Evolutionary conservation across 2,888 invertebrate genomes (phyloP).

Genomic region (Ennomos erosarius): DNA sequence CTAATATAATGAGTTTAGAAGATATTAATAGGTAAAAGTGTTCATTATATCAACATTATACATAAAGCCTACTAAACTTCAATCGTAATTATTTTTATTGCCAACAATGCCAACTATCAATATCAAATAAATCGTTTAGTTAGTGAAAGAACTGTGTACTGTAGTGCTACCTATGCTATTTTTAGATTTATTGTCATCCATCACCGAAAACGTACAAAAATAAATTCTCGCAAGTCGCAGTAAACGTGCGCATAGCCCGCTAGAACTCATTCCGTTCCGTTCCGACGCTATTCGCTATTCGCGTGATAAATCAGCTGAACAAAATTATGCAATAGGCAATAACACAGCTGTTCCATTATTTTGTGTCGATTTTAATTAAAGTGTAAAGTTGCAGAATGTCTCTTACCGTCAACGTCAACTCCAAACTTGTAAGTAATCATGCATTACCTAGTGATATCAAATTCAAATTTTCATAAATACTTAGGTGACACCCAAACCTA

Average conservation of each 20-base stretch:
- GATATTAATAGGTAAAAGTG: too few relatives aligned
- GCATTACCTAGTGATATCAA: too few relatives aligned
- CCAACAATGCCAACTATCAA: not conserved
- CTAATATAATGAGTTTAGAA: too few relatives aligned
- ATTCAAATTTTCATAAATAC: slow-evolving; percentile 12
- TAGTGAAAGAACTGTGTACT: not conserved
- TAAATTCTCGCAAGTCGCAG: slow-evolving; percentile 2
- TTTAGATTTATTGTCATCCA: slow-evolving; percentile 49
- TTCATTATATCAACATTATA: too few relatives aligned
- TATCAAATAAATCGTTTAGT: too few relatives aligned
- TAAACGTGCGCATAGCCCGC: not conserved
- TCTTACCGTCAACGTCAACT: slow-evolving; percentile 45
- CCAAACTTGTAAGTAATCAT: slow-evolving; percentile 57
- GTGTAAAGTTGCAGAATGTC: slow-evolving; percentile 42
- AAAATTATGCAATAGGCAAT: slow-evolving; percentile 14
- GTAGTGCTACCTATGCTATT: slow-evolving; percentile 1
- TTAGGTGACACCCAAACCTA: not conserved
- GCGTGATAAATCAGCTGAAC: too few relatives aligned
- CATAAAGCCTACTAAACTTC: too few relatives aligned
- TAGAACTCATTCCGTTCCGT: too few relatives aligned
- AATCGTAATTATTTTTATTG: too few relatives aligned
- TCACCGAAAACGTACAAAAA: slow-evolving; percentile 44
- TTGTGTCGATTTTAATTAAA: not conserved
- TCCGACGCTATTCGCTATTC: too few relatives aligned
- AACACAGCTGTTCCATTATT: slow-evolving; percentile 4